A percentile compares a stretch with the other conserved stretches of the same genome.
Conservation (phyloP, 2,888 invertebrate genomes). For the Argyra leucocephala region DNA sequence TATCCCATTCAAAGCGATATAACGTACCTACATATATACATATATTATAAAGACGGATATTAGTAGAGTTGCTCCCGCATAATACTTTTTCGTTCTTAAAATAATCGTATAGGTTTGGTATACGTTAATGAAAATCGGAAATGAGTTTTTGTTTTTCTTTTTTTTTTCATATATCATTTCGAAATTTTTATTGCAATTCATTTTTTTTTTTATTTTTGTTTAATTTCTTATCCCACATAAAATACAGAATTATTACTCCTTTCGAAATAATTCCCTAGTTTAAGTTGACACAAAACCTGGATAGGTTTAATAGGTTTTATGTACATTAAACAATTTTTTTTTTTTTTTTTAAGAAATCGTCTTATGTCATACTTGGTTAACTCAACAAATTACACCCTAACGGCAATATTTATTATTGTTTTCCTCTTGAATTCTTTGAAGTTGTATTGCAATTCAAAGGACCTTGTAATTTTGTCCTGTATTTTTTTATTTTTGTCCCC, state of each 20-base stretch:
- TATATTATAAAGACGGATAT: too few species aligned
- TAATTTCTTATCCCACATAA: neutral
- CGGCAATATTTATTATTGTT: neutral
- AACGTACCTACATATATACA: too few species aligned
- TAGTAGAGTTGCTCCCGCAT: too few species aligned
- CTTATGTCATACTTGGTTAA: conserved; percentile 6
- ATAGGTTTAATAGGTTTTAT: neutral
- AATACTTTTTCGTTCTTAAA: neutral
- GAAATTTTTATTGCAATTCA: neutral
- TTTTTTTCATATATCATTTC: neutral
- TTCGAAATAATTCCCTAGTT: neutral
- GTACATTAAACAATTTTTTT: too few species aligned
- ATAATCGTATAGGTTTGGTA: neutral
- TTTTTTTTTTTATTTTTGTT: neutral
- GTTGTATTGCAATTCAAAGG: neutral
- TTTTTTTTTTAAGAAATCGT: neutral
- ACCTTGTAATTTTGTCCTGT: neutral
- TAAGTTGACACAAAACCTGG: conserved; percentile 1
- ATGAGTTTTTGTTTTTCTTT: conserved; percentile 1
- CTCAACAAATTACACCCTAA: conserved; percentile 1
- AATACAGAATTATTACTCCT: neutral
- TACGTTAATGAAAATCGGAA: conserved; percentile 6
- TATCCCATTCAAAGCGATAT: too few species aligned
- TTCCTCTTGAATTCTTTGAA: too few species aligned
- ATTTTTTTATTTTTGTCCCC: neutral